Evolutionary conservation across 2,113 vertebrate species (phyloP).

Genomic region (Himantopus leucocephalus): DNA sequence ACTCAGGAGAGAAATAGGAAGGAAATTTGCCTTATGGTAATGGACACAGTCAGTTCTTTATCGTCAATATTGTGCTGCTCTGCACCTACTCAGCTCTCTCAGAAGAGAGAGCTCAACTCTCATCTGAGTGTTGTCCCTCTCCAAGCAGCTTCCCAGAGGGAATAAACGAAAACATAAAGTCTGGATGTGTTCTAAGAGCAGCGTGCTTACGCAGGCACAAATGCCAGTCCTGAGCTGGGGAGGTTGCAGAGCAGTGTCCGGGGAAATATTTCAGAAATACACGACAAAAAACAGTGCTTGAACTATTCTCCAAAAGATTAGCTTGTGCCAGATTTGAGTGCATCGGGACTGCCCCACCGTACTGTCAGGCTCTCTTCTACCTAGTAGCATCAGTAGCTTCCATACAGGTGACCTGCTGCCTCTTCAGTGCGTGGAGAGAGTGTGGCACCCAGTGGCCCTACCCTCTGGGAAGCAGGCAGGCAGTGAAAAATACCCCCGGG

Average conservation of each 20-base stretch:
- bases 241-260: accelerated
- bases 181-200: not conserved
- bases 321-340: not conserved
- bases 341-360: accelerated
- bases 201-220: not conserved
- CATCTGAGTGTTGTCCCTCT: accelerated
- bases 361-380: not conserved
- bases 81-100: not conserved
- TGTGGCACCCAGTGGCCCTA: not conserved
- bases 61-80: not conserved
- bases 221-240: accelerated
- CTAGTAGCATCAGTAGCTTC: not conserved
- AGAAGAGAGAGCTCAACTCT: not conserved
- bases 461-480: not conserved
- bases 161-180: not conserved
- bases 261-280: not conserved
- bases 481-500: accelerated
- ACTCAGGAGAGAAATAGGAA: not conserved
- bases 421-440: accelerated
- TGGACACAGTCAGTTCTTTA: not conserved
- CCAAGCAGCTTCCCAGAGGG: not conserved
- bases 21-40: not conserved
- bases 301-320: not conserved
- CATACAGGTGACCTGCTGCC: accelerated
- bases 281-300: not conserved